Evolutionary conservation across 2,888 invertebrate species (phyloP).

Genomic region (Acronicta psi): DNA sequence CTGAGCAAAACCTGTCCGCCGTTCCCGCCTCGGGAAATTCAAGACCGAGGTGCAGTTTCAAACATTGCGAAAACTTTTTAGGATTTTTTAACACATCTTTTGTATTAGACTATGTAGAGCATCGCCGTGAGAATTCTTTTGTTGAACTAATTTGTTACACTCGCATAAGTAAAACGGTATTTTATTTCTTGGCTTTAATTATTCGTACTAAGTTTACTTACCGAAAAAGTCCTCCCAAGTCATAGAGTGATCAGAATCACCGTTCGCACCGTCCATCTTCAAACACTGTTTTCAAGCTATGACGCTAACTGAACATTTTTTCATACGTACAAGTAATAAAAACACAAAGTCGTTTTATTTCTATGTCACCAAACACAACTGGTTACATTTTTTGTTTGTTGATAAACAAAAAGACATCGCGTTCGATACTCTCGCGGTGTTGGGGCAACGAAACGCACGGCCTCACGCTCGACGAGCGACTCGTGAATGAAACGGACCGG

Average conservation of each 20-base stretch:
- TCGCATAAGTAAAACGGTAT: slow-evolving; percentile 1
- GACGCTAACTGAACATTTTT: slow-evolving; percentile 68
- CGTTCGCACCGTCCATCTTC: slow-evolving; percentile 87
- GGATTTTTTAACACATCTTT: slow-evolving; percentile 3
- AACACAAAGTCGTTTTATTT: slow-evolving; percentile 58
- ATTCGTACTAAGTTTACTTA: slow-evolving; percentile 72
- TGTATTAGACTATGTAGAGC: no score
- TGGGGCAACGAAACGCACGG: slow-evolving; percentile 60
- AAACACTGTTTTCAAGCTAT: slow-evolving; percentile 64
- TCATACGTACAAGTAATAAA: slow-evolving; percentile 52
- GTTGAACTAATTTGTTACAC: slow-evolving; percentile 7
- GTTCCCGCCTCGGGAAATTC: slow-evolving; percentile 72
- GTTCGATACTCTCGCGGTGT: slow-evolving; percentile 59
- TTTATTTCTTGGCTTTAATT: slow-evolving; percentile 3
- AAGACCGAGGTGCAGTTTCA: slow-evolving; percentile 47
- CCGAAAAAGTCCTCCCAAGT: slow-evolving; percentile 93
- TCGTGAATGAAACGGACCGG: slow-evolving; percentile 72
- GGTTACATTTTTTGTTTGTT: slow-evolving; percentile 71
- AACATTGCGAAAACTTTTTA: slow-evolving; percentile 35
- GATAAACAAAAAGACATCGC: slow-evolving; percentile 81
- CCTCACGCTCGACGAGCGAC: slow-evolving; percentile 63
- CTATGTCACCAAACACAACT: slow-evolving; percentile 69
- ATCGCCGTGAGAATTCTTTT: slow-evolving; percentile 13
- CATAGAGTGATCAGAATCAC: slow-evolving; percentile 91
- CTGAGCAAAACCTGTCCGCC: slow-evolving; percentile 77